phyloP scores from a whole-genome alignment of 1,140 invertebrate genomes.

The Patella vulgata region DNA sequence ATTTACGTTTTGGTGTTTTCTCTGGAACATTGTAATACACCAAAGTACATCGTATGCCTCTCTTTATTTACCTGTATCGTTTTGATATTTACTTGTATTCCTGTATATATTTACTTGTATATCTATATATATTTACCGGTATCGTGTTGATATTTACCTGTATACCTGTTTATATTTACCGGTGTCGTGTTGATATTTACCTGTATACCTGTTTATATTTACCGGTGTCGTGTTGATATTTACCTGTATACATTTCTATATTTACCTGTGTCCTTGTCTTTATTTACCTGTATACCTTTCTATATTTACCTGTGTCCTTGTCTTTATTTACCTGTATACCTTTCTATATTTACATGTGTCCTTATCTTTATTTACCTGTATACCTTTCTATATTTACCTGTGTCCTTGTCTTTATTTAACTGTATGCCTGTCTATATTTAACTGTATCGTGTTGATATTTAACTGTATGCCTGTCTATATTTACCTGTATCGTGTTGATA shows the following conservation, averaged over 20 bases:
- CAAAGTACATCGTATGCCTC: too few relatives aligned
- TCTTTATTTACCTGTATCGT: too few relatives aligned
- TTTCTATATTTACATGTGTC: neutral
- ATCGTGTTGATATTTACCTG: too few relatives aligned
- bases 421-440: slow-evolving; percentile 8
- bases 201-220: neutral
- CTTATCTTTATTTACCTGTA: neutral
- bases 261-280: slow-evolving; percentile 11
- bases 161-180: neutral
- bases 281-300: slow-evolving; percentile 4
- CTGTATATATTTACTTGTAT: too few relatives aligned
- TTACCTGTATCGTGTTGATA: neutral
- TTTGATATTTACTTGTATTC: too few relatives aligned
- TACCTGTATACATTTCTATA: neutral
- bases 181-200: neutral
- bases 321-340: slow-evolving; percentile 1
- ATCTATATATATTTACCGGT: too few relatives aligned
- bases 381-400: slow-evolving; percentile 4
- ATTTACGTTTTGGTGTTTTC: too few relatives aligned
- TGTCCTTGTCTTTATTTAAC: slow-evolving; percentile 15
- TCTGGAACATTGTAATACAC: too few relatives aligned
- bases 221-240: neutral
- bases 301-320: neutral
- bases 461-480: neutral
- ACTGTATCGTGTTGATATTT: neutral